Percentiles rank a stretch among this genome's conserved stretches.
These are phyloP conservation scores for Nasua narica DNA, from an alignment of 2,797 vertebrate genomes.

Conservation along the genomic window DNA sequence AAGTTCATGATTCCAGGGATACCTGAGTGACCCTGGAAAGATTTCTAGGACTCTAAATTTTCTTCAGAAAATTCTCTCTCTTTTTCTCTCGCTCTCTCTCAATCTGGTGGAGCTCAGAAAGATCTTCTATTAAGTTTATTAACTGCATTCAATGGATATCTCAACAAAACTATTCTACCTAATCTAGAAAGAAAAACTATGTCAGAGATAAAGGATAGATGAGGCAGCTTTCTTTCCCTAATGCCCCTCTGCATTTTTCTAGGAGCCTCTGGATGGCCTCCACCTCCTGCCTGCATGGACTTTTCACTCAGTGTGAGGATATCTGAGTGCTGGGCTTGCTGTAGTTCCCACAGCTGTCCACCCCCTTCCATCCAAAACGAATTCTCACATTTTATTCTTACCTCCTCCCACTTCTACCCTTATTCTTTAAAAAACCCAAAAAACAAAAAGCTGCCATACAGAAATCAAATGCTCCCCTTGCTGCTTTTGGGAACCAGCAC, in stretches of 20 bases:
- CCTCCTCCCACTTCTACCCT: neutral
- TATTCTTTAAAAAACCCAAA: neutral
- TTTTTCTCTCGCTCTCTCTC: neutral
- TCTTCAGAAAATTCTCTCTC: too few relatives aligned
- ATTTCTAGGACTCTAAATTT: neutral
- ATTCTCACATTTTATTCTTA: slow-evolving; percentile 23
- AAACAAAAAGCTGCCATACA: neutral
- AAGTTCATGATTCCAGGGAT: neutral
- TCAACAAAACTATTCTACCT: slow-evolving; percentile 5
- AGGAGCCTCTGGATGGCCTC: neutral
- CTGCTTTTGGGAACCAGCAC: slow-evolving; percentile 36
- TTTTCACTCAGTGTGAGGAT: neutral
- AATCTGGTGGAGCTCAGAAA: neutral
- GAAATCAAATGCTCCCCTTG: neutral
- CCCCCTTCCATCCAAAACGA: neutral
- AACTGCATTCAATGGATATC: neutral
- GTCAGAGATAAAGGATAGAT: neutral
- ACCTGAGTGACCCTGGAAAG: neutral
- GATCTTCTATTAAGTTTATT: neutral
- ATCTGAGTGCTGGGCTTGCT: neutral
- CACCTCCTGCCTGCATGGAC: neutral
- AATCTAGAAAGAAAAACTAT: neutral
- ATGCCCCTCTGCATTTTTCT: neutral
- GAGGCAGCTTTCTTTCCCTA: neutral
- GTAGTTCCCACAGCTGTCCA: neutral